A percentile compares a stretch with the other conserved stretches of the same genome.
phyloP scores from a whole-genome alignment of 2,113 vertebrate species.

The Lasiurus borealis region DNA sequence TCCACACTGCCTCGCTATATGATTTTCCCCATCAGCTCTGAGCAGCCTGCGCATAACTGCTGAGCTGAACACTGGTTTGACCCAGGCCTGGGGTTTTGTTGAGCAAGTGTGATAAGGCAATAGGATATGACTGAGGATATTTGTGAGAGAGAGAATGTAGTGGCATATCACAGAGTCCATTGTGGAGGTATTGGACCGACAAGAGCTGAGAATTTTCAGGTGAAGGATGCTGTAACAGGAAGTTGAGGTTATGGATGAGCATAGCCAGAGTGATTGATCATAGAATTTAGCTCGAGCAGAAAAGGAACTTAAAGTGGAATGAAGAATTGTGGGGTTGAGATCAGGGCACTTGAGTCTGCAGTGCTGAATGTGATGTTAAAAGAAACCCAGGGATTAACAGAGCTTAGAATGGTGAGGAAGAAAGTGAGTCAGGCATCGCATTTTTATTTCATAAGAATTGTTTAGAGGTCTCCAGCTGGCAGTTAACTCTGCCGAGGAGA shows the following conservation, averaged over 20 bases:
- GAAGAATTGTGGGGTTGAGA: neutral
- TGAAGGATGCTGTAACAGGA: neutral
- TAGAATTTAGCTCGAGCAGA: neutral
- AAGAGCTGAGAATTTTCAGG: neutral
- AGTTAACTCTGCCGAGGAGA: neutral
- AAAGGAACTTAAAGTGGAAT: slow-evolving; percentile 13
- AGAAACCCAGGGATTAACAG: neutral
- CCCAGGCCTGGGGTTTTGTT: neutral
- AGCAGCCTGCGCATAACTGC: neutral
- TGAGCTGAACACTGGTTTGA: neutral
- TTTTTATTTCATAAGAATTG: slow-evolving; percentile 9
- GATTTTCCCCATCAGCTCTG: neutral
- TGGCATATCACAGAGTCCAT: neutral
- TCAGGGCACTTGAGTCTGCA: neutral
- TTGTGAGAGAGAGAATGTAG: neutral
- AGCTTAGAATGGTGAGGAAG: neutral
- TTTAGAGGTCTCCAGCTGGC: neutral
- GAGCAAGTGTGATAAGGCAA: neutral
- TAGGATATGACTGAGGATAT: neutral
- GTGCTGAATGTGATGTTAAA: neutral
- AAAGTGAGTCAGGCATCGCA: neutral
- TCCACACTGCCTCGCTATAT: neutral
- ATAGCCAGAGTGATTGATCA: neutral
- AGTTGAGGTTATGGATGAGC: neutral
- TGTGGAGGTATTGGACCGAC: neutral